Evolutionary conservation across 2,797 vertebrate genomes (phyloP).

Genomic region (Sebastes taczanowskii): DNA sequence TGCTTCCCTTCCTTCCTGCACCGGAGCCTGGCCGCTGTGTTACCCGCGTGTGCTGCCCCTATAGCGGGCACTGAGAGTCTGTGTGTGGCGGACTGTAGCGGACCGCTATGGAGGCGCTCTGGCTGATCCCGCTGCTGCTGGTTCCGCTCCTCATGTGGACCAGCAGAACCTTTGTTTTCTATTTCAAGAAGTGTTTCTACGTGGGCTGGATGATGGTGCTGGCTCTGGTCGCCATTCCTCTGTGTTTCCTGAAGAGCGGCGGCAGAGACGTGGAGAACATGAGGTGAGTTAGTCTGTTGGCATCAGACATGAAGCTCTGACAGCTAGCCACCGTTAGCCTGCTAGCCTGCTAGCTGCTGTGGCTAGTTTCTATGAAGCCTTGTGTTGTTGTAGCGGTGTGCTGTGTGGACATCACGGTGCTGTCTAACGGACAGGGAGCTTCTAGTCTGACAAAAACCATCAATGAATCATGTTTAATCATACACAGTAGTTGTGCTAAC

Average conservation of each 20-base stretch:
- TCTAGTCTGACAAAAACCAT: not conserved
- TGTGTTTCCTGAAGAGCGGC: constrained; percentile 89
- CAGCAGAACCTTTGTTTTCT: constrained; percentile 86
- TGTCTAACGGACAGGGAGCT: rapidly evolving
- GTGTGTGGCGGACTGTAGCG: not conserved
- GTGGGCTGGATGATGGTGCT: constrained; percentile 83
- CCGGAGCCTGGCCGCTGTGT: constrained; percentile 32
- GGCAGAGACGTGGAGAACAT: constrained; percentile 94
- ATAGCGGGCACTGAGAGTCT: not conserved
- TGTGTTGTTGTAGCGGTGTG: not conserved
- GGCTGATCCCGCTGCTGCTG: constrained; percentile 82
- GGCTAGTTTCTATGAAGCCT: constrained; percentile 17
- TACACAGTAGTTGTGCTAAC: constrained; percentile 37
- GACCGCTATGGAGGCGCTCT: constrained; percentile 78
- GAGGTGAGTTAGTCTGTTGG: constrained; percentile 81
- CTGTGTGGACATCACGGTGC: not conserved
- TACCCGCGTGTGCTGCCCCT: constrained; percentile 5
- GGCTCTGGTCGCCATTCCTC: constrained; percentile 74
- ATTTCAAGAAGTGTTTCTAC: constrained; percentile 88
- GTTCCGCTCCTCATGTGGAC: constrained; percentile 81
- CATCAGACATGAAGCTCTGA: no score
- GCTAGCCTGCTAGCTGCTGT: constrained; percentile 24
- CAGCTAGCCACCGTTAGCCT: constrained; percentile 48
- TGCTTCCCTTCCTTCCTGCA: not conserved
- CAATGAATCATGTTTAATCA: not conserved